Evolutionary conservation across 1,140 invertebrate species (phyloP), one percentile per base, ranked within the genome.

Genomic region (Dufourea novaeangliae): DNA sequence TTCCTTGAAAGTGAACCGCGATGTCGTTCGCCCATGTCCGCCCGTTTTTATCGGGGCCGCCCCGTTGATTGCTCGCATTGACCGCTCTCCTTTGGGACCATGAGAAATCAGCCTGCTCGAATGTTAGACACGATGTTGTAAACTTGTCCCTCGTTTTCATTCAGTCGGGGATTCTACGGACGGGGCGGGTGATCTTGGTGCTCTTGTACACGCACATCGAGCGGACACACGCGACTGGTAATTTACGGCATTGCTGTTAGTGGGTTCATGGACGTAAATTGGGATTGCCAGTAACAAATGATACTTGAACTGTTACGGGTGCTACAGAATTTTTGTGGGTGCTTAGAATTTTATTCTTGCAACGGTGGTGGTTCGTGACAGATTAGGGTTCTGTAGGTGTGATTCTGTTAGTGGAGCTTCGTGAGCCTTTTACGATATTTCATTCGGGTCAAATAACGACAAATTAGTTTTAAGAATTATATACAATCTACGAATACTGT

Each of bases 1-100:
- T 34, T 67, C 41, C 41, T 29, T 1, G 22, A 22, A 14, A 34
- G 62, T 25, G 25, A 27, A 20, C 62, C 73, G 54, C 64, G 73
- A 76, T 29, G 73, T 76, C 73, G 52, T 59, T 14, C 39, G 54
- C n/a, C 11, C 73, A 25, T 39, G 54, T 37, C 41, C 1, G 3
- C 7, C 1, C n/a, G 39, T 76, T 76, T 76, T 76, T 76, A 59
- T 66, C 62, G 14, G 54, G 32, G 1, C n/a, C n/a, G n/a, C n/a
- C 1, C 29, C 54, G 54, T 29, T 69, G 73, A 75, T 76, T 76
- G 73, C 73, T n/a, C 66, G 54, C 52, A 27, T 69, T 56, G 59
- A 37, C 29, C 27, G 44, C 44, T 54, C 59, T 39, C 61, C 37
- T 64, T 59, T 39, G 71, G 71, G 61, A 59, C 29, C 14, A 46